Evolutionary conservation across 2,113 vertebrate genomes (phyloP).

Genomic region (Dipodomys stephensi): DNA sequence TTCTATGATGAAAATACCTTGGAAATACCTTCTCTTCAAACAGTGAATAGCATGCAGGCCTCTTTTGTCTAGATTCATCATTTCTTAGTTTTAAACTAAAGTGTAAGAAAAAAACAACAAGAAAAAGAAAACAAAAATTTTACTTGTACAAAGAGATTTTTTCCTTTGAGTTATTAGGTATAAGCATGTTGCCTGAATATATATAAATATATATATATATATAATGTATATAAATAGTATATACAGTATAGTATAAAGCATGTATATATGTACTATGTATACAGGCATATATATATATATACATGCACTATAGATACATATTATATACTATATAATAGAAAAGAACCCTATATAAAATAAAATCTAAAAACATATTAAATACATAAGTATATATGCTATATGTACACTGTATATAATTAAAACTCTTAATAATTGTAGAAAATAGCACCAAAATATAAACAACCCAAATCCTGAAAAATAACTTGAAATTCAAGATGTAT

Average conservation of each 20-base stretch:
- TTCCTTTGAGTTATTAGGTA: neutral
- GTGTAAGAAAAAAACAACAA: neutral
- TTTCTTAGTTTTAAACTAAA: neutral
- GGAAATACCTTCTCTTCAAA: neutral
- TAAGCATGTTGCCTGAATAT: no score
- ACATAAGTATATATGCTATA: no score
- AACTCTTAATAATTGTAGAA: neutral
- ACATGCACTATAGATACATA: no score
- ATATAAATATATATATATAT: no score
- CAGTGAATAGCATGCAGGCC: fast-evolving
- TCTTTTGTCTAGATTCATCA: neutral
- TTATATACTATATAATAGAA: neutral
- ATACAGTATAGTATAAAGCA: no score
- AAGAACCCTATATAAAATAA: no score
- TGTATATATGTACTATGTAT: no score
- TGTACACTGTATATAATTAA: neutral
- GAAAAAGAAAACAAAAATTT: neutral
- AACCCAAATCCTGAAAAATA: neutral
- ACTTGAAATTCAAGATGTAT: neutral
- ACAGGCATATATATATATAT: no score
- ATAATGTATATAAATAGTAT: no score
- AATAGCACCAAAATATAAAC: neutral
- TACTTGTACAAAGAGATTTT: neutral
- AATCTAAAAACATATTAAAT: no score
- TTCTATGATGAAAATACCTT: neutral